Conservation (phyloP, 2,113 vertebrate species). For the Crotalus viridis region DNA sequence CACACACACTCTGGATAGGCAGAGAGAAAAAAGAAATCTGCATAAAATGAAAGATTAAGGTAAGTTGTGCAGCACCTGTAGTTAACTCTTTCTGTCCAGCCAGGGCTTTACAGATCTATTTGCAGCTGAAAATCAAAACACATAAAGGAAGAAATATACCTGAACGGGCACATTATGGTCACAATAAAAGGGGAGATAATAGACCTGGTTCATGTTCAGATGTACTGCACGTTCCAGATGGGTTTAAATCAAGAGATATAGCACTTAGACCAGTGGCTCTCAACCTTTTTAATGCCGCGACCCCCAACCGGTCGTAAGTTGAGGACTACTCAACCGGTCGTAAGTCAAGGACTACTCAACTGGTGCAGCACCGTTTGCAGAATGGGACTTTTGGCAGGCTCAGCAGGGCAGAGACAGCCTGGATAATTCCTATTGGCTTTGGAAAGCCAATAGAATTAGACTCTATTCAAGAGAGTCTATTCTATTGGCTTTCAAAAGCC, state of each 20-base stretch:
- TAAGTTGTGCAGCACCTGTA: neutral
- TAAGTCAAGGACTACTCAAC: too few relatives aligned
- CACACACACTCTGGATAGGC: neutral
- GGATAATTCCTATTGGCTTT: too few relatives aligned
- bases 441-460: too few relatives aligned
- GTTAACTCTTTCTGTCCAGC: neutral
- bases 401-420: too few relatives aligned
- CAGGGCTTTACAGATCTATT: neutral
- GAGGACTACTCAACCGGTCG: too few relatives aligned
- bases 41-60: conserved; percentile 2
- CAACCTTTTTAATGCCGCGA: too few relatives aligned
- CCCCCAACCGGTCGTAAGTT: too few relatives aligned
- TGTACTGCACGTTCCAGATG: neutral
- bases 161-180: neutral
- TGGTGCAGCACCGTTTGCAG: too few relatives aligned
- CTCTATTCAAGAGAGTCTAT: too few relatives aligned
- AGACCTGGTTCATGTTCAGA: neutral
- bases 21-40: neutral
- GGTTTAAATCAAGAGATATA: neutral
- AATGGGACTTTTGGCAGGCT: too few relatives aligned
- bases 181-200: neutral
- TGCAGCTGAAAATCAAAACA: neutral
- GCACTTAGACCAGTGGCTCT: too few relatives aligned
- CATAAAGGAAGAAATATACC: neutral
- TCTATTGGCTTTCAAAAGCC: too few relatives aligned